These are phyloP conservation scores for Asteroscopus sphinx DNA, from an alignment of 2,888 invertebrate species.

Conservation along the genomic window DNA sequence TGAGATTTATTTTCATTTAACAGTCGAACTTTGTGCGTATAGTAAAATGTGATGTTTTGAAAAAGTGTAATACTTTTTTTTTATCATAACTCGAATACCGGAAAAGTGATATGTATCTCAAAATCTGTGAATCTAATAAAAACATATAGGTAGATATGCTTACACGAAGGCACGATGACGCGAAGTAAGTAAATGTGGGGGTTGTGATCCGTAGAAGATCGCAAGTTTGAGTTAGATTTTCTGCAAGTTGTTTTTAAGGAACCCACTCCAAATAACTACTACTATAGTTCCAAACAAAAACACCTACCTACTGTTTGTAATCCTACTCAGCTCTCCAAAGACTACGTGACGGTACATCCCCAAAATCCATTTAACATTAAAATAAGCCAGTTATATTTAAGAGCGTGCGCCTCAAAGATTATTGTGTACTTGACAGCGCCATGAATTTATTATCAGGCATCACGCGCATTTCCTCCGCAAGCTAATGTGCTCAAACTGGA, in stretches of 20 bases:
- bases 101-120: not conserved
- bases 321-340: slow-evolving; percentile 23
- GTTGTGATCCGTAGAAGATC: too few species aligned
- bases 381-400: slow-evolving; percentile 56
- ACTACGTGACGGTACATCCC: slow-evolving; percentile 48
- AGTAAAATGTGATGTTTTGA: slow-evolving; percentile 9
- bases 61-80: slow-evolving; percentile 2
- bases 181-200: too few species aligned
- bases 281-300: slow-evolving; percentile 7
- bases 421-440: slow-evolving; percentile 63
- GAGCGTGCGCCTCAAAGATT: slow-evolving; percentile 61
- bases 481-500: slow-evolving; percentile 55
- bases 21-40: slow-evolving; percentile 46
- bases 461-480: slow-evolving; percentile 56
- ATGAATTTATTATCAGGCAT: slow-evolving; percentile 67
- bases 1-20: slow-evolving; percentile 63
- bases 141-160: not conserved
- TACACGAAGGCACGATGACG: too few species aligned
- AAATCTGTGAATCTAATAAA: too few species aligned
- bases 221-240: too few species aligned
- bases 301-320: slow-evolving; percentile 11
- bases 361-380: slow-evolving; percentile 55
- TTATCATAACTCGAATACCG: not conserved
- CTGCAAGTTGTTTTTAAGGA: too few species aligned
- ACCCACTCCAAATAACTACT: too few species aligned